Evolutionary conservation across 2,113 vertebrate species (phyloP).

Genomic region (Brachirus orientalis): DNA sequence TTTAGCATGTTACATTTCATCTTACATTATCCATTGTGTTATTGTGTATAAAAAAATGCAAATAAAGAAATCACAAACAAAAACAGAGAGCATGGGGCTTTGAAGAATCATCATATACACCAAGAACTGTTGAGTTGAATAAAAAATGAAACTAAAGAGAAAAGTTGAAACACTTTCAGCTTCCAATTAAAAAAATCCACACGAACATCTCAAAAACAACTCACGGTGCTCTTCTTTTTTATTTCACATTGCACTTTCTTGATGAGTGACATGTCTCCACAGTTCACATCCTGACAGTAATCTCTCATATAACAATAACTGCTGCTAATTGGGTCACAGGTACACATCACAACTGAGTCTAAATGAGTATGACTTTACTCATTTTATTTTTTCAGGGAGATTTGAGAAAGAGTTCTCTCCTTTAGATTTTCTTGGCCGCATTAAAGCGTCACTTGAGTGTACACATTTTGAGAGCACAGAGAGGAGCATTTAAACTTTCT

Average conservation of each 20-base stretch:
- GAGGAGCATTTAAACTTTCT: neutral
- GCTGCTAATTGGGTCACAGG: constrained; percentile 1
- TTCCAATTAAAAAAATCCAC: no score
- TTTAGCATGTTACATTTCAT: no score
- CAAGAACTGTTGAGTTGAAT: no score
- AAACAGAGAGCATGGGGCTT: no score
- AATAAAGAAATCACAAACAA: no score
- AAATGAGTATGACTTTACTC: constrained; percentile 7
- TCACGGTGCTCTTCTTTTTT: neutral
- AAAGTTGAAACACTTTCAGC: no score
- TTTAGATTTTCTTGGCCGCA: no score
- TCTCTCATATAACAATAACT: neutral
- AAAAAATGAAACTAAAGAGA: no score
- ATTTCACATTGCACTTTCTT: neutral
- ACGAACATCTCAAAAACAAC: neutral
- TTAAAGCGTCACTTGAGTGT: neutral
- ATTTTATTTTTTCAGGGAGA: constrained; percentile 1
- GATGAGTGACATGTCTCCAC: neutral
- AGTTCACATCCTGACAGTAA: neutral
- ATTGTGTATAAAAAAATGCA: no score
- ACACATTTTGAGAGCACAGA: neutral
- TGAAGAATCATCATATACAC: no score
- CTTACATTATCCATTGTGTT: no score
- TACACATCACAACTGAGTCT: constrained; percentile 5
- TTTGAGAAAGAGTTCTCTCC: neutral